Evolutionary conservation across 2,113 vertebrate species (phyloP).

Genomic region (Axis porcinus): DNA sequence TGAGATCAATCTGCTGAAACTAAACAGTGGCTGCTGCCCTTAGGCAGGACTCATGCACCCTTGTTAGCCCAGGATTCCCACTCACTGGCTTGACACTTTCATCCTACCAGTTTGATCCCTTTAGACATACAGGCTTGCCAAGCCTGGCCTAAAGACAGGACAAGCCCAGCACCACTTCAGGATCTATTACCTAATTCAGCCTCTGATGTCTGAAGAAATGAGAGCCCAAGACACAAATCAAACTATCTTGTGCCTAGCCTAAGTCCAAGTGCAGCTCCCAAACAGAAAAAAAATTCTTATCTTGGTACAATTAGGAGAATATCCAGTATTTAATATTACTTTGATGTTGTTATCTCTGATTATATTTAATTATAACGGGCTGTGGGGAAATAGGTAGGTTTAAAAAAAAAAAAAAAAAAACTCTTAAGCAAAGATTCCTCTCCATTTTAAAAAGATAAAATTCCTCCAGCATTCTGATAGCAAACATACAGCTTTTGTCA

Average conservation of each 20-base stretch:
- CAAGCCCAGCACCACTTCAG: neutral
- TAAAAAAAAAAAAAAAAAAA: neutral
- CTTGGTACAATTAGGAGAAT: neutral
- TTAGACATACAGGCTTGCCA: neutral
- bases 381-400: neutral
- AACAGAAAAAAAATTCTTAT: neutral
- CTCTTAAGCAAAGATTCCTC: neutral
- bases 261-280: neutral
- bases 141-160: neutral
- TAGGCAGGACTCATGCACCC: neutral
- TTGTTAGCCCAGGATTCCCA: neutral
- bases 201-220: neutral
- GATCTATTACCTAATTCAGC: neutral
- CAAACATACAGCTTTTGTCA: neutral
- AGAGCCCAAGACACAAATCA: neutral
- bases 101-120: neutral
- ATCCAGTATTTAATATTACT: neutral
- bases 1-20: neutral
- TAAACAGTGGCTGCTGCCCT: neutral
- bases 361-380: neutral
- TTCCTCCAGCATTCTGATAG: constrained; percentile 62
- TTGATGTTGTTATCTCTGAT: neutral
- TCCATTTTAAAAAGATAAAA: constrained; percentile 24
- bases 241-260: neutral
- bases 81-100: neutral